Base-by-base conservation (phyloP, 2,113 vertebrate genomes). In the Apteryx mantelli region DNA sequence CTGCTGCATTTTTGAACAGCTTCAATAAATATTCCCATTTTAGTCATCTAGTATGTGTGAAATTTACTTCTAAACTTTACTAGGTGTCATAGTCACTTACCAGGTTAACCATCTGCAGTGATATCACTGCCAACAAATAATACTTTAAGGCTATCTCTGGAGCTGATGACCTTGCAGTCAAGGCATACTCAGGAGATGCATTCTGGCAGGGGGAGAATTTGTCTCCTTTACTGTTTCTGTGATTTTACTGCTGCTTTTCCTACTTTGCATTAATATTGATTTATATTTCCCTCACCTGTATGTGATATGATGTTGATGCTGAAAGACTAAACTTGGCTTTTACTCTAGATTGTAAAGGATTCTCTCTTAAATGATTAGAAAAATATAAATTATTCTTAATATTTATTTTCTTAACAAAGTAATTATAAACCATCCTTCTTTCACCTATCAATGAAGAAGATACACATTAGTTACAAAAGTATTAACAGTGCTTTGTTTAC, bases 51-150 rank as follows among this genome's bases (percentile, higher is more conserved):
- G 17, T 52, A 60, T 42, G 69, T 77, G 42, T 92, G 70, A 82
- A 68, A 68, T 75, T 55, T 76, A 68, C 36, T 25, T 83, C 73
- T 87, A 9, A 89, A 17, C 30, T 73, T 77, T 94, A 60, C n/a
- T 61, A 96, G 96, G 96, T 97, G 93, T 98, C 96, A 96, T 92
- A 97, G 97, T 95, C 95, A 80, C 91, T 95, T 97, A 97, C 86
- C 85, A 82, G 70, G 91, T 97, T 96, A 98, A 98, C 97, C 60
- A 73, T 64, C 97, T 96, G 48, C 89, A 78, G 78, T 82, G 94
- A 94, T 94, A 96, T 98, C 97, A 97, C 97, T 98, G 96, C 83
- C 88, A 97, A n/a, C 91, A 91, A 97, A 65, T 89, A 89, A 94
- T 76, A 85, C 80, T 97, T 97, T 97, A 97, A 98, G 97, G 94